These are phyloP conservation scores for Pyrrhosoma nymphula DNA, from an alignment of 2,888 invertebrate genomes.

Conservation along the genomic window DNA sequence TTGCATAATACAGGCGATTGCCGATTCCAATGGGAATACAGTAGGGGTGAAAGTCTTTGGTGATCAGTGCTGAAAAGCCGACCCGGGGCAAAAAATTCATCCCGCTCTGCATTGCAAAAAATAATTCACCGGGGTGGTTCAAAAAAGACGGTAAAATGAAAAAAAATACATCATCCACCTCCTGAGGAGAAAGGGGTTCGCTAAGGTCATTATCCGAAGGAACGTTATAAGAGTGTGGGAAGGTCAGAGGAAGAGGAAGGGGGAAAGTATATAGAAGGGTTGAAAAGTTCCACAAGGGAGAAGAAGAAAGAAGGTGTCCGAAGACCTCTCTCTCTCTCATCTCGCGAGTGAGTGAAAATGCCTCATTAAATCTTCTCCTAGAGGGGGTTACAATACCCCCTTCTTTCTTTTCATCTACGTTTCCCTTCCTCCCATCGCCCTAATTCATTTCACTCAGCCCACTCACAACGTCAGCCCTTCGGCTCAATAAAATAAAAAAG, in stretches of 20 bases:
- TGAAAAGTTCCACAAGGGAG: background rate
- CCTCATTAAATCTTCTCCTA: background rate
- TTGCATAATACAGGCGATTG: background rate
- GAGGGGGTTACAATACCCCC: background rate
- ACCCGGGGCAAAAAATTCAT: background rate
- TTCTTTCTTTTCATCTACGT: background rate
- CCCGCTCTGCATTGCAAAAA: background rate
- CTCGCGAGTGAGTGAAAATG: background rate
- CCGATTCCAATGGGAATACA: background rate
- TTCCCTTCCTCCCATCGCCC: background rate
- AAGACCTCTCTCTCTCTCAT: background rate
- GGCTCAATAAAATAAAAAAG: background rate
- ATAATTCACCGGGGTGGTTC: background rate
- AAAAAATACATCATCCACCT: background rate
- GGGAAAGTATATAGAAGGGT: background rate
- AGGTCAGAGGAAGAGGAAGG: background rate
- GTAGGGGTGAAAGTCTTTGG: background rate
- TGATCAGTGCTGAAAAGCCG: too few species aligned
- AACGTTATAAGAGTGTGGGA: background rate
- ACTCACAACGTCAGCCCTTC: background rate
- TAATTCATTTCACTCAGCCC: background rate
- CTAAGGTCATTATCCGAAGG: background rate
- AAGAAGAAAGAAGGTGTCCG: background rate
- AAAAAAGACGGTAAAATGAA: background rate
- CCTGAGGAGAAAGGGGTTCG: background rate